phyloP scores from a whole-genome alignment of 2,888 invertebrate species.

The Trichopoda pennipes region DNA sequence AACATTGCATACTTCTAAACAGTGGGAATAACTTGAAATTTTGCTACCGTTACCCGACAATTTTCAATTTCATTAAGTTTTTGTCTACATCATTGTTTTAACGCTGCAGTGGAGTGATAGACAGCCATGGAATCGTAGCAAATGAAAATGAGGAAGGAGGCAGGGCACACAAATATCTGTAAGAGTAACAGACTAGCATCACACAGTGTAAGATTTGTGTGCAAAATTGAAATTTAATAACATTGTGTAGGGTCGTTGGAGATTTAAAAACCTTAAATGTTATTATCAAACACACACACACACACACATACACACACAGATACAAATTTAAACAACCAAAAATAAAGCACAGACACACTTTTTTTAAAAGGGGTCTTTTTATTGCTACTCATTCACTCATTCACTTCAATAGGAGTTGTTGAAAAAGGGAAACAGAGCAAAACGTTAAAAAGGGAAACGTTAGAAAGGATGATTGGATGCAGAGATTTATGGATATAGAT shows the following conservation, averaged over 20 bases:
- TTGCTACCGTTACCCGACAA: conserved; percentile 42
- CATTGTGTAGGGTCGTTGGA: conserved; percentile 68
- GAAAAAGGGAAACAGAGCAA: conserved; percentile 26
- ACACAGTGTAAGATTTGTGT: conserved; percentile 54
- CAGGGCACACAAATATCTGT: conserved; percentile 18
- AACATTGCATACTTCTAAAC: conserved; percentile 49
- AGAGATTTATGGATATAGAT: background rate
- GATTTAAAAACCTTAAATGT: conserved; percentile 62
- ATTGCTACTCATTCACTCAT: conserved; percentile 54
- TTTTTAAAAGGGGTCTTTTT: conserved; percentile 53
- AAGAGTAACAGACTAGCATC: conserved; percentile 32
- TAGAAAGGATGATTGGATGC: conserved; percentile 1
- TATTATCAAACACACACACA: conserved; percentile 43
- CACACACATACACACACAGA: background rate
- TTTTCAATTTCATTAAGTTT: conserved; percentile 52
- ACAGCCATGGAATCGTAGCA: background rate
- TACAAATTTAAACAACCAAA: background rate
- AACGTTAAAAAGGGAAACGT: conserved; percentile 19
- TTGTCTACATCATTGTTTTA: conserved; percentile 27
- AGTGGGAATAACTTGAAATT: conserved; percentile 60
- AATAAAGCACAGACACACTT: conserved; percentile 22
- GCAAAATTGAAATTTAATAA: conserved; percentile 69
- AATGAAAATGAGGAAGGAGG: too few relatives aligned
- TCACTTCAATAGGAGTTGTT: conserved; percentile 50
- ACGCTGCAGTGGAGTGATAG: background rate